These are phyloP conservation scores for Halichoerus grypus DNA, from an alignment of 2,113 vertebrate genomes.

Conservation along the genomic window DNA sequence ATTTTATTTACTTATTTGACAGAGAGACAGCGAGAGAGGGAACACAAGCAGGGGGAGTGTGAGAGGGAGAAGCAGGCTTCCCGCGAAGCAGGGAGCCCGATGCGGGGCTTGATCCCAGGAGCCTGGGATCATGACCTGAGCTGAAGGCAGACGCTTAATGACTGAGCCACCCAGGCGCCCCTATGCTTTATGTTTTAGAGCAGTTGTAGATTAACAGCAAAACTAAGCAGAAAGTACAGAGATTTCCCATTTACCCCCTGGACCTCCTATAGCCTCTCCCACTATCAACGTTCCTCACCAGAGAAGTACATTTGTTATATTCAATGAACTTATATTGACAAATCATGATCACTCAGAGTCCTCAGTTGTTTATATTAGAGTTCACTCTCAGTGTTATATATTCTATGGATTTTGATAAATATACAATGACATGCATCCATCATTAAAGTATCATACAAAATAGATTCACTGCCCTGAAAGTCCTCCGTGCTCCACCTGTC, in stretches of 20 bases:
- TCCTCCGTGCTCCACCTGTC: background rate
- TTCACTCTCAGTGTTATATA: background rate
- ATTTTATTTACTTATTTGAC: too few relatives aligned
- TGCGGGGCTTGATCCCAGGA: too few relatives aligned
- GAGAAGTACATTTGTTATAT: background rate
- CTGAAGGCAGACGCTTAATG: background rate
- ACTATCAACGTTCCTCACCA: too few relatives aligned
- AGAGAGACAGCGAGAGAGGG: too few relatives aligned
- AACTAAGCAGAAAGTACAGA: background rate
- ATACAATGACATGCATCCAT: background rate
- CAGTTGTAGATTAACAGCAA: background rate
- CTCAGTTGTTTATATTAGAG: background rate
- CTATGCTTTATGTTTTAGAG: background rate
- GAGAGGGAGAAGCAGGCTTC: too few relatives aligned
- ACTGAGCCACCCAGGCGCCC: background rate
- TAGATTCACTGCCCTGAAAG: background rate
- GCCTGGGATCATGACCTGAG: background rate
- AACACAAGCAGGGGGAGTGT: too few relatives aligned
- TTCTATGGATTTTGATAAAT: background rate
- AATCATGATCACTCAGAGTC: background rate
- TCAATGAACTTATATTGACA: background rate
- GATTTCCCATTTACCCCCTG: background rate
- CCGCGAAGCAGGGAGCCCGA: too few relatives aligned
- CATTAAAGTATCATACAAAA: background rate
- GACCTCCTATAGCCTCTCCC: background rate